A percentile compares a stretch with the other conserved stretches of the same genome.
Conservation (phyloP, 2,888 invertebrate genomes). For the Rhingia campestris region DNA sequence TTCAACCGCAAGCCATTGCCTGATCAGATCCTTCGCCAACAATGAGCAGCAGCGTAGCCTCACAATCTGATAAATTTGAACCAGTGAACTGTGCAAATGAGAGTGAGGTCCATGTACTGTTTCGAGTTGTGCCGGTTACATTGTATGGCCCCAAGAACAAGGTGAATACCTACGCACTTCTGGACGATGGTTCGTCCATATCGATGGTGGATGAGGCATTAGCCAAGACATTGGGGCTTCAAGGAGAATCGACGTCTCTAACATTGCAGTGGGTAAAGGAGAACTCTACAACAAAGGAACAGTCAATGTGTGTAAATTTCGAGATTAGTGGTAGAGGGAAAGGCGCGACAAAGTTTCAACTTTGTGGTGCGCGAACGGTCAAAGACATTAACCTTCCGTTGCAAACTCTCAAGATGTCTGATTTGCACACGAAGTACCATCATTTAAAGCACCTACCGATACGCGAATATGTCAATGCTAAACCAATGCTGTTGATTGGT, state of each 20-base stretch:
- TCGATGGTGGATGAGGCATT: background rate
- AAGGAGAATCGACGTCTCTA: background rate
- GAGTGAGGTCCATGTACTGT: background rate
- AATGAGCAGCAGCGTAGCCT: too few relatives aligned
- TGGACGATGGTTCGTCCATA: background rate
- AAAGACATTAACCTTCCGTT: background rate
- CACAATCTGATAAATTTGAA: background rate
- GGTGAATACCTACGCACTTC: conserved; percentile 1
- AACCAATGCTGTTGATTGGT: background rate
- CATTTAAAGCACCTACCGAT: conserved; percentile 11
- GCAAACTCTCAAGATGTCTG: conserved; percentile 14
- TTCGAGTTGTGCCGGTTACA: conserved; percentile 7
- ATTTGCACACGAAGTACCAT: background rate
- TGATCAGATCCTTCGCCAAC: background rate
- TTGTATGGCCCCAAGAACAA: background rate
- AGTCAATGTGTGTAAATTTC: background rate
- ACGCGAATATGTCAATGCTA: background rate
- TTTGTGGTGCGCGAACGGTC: conserved; percentile 6
- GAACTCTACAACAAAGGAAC: background rate
- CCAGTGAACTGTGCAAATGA: background rate
- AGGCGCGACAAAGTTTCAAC: background rate
- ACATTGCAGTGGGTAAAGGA: background rate
- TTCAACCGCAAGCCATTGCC: too few relatives aligned
- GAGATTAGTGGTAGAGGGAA: background rate
- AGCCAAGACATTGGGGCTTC: background rate